These are phyloP conservation scores for Drosophila parabipectinata DNA, from an alignment of 1,140 invertebrate species.

Conservation along the genomic window DNA sequence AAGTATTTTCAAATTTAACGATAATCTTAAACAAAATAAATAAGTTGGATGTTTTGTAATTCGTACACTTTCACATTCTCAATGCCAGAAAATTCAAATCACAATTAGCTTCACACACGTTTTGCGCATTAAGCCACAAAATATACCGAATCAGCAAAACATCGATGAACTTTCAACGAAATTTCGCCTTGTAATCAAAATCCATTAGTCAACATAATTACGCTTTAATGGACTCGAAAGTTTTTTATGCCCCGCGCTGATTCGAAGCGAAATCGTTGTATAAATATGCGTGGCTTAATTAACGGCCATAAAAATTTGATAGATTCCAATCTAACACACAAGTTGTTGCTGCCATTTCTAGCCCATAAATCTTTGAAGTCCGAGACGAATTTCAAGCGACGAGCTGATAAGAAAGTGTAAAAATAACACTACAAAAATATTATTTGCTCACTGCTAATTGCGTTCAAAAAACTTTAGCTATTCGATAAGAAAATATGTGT, in stretches of 20 bases:
- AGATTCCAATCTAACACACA: slow-evolving; percentile 43
- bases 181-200: slow-evolving; percentile 51
- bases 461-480: slow-evolving; percentile 10
- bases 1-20: too few species aligned
- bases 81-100: neutral
- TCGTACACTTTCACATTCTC: slow-evolving; percentile 22
- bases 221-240: slow-evolving; percentile 52
- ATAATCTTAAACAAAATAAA: neutral
- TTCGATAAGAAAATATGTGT: slow-evolving; percentile 8
- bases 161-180: slow-evolving; percentile 55
- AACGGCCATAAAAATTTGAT: slow-evolving; percentile 46
- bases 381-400: slow-evolving; percentile 12
- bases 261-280: slow-evolving; percentile 28
- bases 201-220: slow-evolving; percentile 72
- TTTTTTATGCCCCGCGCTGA: slow-evolving; percentile 33
- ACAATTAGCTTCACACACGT: slow-evolving; percentile 37
- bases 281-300: slow-evolving; percentile 57
- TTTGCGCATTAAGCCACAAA: slow-evolving; percentile 52
- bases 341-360: slow-evolving; percentile 10
- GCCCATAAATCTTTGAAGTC: slow-evolving; percentile 25
- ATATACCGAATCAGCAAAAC: slow-evolving; percentile 9
- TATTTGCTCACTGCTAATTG: slow-evolving; percentile 64
- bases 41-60: neutral
- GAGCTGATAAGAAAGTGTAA: slow-evolving; percentile 58
- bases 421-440: slow-evolving; percentile 56